Base-by-base conservation (phyloP, 2,888 invertebrate species). In the Baronia brevicornis region DNA sequence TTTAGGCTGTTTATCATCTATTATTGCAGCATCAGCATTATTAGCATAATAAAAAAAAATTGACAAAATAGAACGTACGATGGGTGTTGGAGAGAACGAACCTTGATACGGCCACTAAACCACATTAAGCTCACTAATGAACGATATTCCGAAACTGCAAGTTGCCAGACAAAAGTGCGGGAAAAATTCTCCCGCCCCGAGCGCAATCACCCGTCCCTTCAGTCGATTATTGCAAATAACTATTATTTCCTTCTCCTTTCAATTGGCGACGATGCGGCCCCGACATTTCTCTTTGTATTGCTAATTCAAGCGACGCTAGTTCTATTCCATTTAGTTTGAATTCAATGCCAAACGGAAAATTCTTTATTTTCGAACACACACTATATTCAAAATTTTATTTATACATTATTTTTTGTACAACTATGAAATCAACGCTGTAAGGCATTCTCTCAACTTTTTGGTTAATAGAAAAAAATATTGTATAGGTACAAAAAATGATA, bases 171-270 rank as follows among this genome's bases (percentile, higher is more conserved):
- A 62, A 72, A 69, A 71, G 68, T 63, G 55, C 55, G 61, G 51
- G 57, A 71, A 71, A 67, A 72, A 65, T 53, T 45, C 48, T 43
- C 48, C 41, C 46, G 66, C 75, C 73, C 60, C 57, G 60, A 69
- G 79, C 72, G 75, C 78, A 82, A 82, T 82, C 80, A 82, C 65
- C 65, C 79, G 59, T 77, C 82, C 84, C 80, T 75, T 71, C 71
- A 65, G 63, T 53, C 75, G 80, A 84, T 82, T 84, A 69, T 67
- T 57, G 66, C 65, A 68, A 70, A 70, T 70, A 77, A 77, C 77
- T 77, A 75, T 77, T 75, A 77, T 75, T 70, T 65, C 51, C 59
- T 56, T 70, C 70, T 60, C 70, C 69, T 65, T 73, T 73, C 73
- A 75, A 73, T 73, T 69, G 73, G 62, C 70, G 56, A 51, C 60